Conservation (phyloP, 2,113 vertebrate genomes). For the Scomber japonicus region DNA sequence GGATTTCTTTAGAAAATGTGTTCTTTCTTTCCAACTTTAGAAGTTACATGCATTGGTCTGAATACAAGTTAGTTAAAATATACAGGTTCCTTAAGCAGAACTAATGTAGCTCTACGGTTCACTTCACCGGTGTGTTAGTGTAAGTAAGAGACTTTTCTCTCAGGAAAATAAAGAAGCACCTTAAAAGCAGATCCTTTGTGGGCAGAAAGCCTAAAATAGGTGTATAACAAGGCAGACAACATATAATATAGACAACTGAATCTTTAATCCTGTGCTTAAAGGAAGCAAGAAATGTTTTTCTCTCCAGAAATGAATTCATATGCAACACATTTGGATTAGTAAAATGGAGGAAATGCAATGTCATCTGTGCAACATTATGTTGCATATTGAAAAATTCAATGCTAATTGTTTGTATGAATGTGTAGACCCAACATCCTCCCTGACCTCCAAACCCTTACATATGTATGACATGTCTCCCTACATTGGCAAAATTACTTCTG, state of each 20-base stretch:
- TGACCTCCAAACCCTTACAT: background rate
- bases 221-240: slow-evolving; percentile 2
- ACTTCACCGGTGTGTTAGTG: background rate
- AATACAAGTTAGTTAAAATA: background rate
- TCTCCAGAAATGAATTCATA: background rate
- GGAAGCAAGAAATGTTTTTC: background rate
- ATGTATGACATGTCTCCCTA: background rate
- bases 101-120: background rate
- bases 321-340: background rate
- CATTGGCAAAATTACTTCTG: background rate
- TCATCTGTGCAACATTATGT: background rate
- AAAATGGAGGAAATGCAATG: background rate
- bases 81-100: background rate
- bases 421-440: no score
- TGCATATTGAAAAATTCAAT: no score
- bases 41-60: background rate
- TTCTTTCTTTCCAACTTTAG: background rate
- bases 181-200: background rate
- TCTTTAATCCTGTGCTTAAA: no score
- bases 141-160: background rate
- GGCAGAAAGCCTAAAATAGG: background rate
- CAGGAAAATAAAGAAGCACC: slow-evolving; percentile 12
- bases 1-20: background rate
- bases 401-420: no score
- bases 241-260: no score